These are phyloP conservation scores for Drosophila murphyi DNA, from an alignment of 1,140 invertebrate genomes.

Conservation along the genomic window DNA sequence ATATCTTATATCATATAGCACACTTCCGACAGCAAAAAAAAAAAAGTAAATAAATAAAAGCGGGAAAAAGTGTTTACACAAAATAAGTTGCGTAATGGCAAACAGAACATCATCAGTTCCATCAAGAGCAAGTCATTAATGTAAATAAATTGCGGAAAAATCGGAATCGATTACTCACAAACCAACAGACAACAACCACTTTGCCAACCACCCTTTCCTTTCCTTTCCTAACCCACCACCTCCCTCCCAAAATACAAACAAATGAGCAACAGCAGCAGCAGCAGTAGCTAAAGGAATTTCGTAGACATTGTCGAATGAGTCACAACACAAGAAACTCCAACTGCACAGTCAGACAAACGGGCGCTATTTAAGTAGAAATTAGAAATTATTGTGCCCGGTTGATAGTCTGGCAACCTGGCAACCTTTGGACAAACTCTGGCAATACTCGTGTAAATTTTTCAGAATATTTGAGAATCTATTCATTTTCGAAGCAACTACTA, in stretches of 20 bases:
- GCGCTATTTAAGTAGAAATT: neutral
- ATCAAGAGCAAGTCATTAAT: neutral
- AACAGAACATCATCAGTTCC: constrained; percentile 5
- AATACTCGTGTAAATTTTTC: neutral
- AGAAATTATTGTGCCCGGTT: too few relatives aligned
- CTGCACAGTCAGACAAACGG: neutral
- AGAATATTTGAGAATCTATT: constrained; percentile 1
- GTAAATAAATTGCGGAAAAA: constrained; percentile 15
- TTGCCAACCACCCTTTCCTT: neutral
- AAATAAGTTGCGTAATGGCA: constrained; percentile 9
- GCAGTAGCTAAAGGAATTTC: constrained; percentile 9
- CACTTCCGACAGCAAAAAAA: constrained; percentile 9
- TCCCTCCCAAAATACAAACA: constrained; percentile 4
- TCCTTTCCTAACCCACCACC: neutral
- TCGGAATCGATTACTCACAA: constrained; percentile 16
- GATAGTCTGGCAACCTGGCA: neutral
- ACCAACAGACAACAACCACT: too few relatives aligned
- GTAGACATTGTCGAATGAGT: constrained; percentile 11
- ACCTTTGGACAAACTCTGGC: neutral
- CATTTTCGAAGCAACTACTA: neutral
- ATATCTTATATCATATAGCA: neutral
- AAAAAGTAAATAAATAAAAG: neutral
- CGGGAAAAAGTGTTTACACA: constrained; percentile 1
- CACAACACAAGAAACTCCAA: neutral
- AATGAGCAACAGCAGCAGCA: neutral